Conservation (phyloP, 1,140 invertebrate genomes). For the Hormaphis cornu region DNA sequence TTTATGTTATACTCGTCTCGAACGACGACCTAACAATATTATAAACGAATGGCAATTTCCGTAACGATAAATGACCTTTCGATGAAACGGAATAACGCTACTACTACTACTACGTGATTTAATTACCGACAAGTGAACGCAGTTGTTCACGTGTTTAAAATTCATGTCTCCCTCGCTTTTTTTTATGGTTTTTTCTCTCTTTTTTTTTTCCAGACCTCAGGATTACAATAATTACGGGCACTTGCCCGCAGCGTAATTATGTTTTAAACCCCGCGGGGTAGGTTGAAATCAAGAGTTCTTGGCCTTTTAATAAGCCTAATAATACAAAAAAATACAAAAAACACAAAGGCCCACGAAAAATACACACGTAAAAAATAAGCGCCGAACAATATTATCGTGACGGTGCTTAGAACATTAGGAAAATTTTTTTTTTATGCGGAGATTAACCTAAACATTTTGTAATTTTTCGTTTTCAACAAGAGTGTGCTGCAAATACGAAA, state of each 20-base stretch:
- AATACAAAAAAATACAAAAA: not conserved
- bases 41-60: not conserved
- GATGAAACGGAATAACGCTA: not conserved
- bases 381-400: not conserved
- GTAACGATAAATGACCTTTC: conserved; percentile 6
- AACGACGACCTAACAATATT: too few species aligned
- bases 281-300: not conserved
- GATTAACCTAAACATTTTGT: too few species aligned
- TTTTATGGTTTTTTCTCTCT: not conserved
- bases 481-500: too few species aligned
- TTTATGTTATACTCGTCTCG: too few species aligned
- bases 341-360: not conserved
- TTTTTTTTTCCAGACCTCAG: not conserved
- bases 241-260: not conserved
- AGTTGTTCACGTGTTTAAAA: not conserved
- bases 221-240: not conserved
- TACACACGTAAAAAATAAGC: not conserved
- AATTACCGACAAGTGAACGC: conserved; percentile 4
- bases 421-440: too few species aligned
- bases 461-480: too few species aligned
- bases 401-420: too few species aligned
- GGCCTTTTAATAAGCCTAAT: conserved; percentile 16
- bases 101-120: conserved; percentile 18
- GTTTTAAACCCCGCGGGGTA: conserved; percentile 1
- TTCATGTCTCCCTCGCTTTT: not conserved